Base-by-base conservation (phyloP, 2,113 vertebrate genomes). In the Thermophis baileyi region DNA sequence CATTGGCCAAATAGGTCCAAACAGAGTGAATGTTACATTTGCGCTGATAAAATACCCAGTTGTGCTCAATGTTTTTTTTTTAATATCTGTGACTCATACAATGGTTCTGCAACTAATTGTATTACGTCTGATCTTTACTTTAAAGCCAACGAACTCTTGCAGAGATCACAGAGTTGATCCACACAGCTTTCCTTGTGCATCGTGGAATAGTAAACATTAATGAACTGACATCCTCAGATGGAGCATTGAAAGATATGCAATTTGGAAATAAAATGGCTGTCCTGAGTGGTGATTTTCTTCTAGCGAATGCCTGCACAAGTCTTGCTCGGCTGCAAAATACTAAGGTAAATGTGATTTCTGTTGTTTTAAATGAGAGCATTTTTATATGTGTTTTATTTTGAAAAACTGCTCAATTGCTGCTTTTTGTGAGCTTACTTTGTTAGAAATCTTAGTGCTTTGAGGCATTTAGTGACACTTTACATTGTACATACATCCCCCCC, bases 211-310 rank as follows among this genome's bases (percentile, higher is more conserved):
- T 99, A 25, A 98, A 99, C 91, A 97, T 99, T 89, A 98, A 97
- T 92, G 99, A 99, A 95, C 98, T 98, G 97, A 99, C 98, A 2
- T 97, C 97, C 35, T 99, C 98, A 0, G 99, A 99, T 12, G 99
- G 99, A n/a, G 98, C 98, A 0, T 96, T 99, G 96, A 99, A 99
- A 96, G 99, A 99, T 96, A 99, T 99, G 99, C 97, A 99, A 91
- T 99, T 99, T 97, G 99, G 99, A 94, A 99, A 99, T 96, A 99
- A 99, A 98, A 99, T 99, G 98, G 99, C 99, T 27, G 97, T 99
- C 95, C 94, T 99, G 95, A 99, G 99, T 91, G 99, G 99, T 46
- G 99, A 99, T 97, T 99, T 99, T 96, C 98, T 99, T 93, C 97
- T 99, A 47, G 99, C 99, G 25, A 99, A 98, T 81, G 99, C 99